Base-by-base conservation (phyloP, 2,113 vertebrate species). In the Amblyornis subalaris region DNA sequence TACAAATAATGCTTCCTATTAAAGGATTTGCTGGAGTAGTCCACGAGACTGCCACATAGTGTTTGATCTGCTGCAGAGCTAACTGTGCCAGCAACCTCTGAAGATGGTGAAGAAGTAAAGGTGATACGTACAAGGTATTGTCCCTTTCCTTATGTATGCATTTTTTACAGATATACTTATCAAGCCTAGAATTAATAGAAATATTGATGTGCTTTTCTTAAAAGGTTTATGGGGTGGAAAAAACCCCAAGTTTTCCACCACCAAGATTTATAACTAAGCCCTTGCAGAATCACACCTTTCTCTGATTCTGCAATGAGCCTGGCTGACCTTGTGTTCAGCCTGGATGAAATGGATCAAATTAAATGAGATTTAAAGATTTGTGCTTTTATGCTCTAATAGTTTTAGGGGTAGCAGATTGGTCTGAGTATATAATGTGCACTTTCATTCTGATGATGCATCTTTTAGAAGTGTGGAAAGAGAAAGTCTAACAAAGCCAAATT, bases 11-110 rank as follows among this genome's bases (percentile, higher is more conserved):
- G 17, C 67, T 80, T 88, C 71, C 55, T 82, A 14, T 48, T 70
- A 91, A 83, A 85, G 78, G 91, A 94, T 91, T 95, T 94, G 42
- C 54, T 80, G 60, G 77, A 81, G 64, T 89, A 64, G 35, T 58
- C 58, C 16, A 14, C 8, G 50, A 65, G 66, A 87, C 21, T 55
- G 64, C 0, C 3, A 67, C 50, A 31, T 8, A 26, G 33, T 16
- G 40, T 47, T 57, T 89, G 58, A 88, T 85, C 75, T 91, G 62
- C 58, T 80, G 50, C 45, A 48, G 38, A 83, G 33, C 13, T 51
- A 70, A 31, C 54, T 38, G 24, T 44, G 36, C 33, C 54, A 90
- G 64, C 60, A 76, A 64, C 47, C 51, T 79, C 64, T 85, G 55
- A 69, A 89, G 64, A 3, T 58, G 2, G 0, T 26, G 19, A 76